Evolutionary conservation across 2,888 invertebrate species (phyloP), one percentile per base, ranked within the genome.

Genomic region (Drosophila mimetica): DNA sequence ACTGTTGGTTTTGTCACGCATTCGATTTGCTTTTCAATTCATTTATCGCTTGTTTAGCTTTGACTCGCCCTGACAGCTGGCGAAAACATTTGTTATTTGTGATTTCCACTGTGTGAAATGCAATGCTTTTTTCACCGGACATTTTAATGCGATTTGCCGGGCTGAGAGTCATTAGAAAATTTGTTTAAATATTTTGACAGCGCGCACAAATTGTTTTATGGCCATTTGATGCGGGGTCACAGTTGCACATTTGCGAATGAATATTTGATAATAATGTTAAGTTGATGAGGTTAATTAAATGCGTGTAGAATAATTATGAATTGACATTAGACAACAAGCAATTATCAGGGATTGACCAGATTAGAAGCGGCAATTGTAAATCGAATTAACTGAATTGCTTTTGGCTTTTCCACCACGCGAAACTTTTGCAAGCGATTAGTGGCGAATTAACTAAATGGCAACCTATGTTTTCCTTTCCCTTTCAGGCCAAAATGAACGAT

Each of bases 401-500:
- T 18, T 18, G 18, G 32, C 25, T 37, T 30, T 57, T 18, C 18
- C 50, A 9, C 37, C n/a, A 14, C 9, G 34, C 46, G 3, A 4
- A 34, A 9, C 34, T 18, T n/a, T 4, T 39, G 32, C 14, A 0
- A 18, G 9, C n/a, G 44, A 44, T 30, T 47, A 14, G 11, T 37
- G 16, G 37, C 18, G 18, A 47, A 44, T n/a, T 44, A 20, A 13
- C 22, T 13, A 52, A 66, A 65, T 50, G 28, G 14, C 47, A 36
- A 9, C 32, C 25, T 18, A 37, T 59, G 25, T n/a, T 51, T 50
- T 82, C 69, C 57, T 85, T 60, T 54, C 78, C 77, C 18, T 77
- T 79, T 13, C 79, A 92, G 92, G 92, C 92, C 60, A 92, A 92
- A 90, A 92, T 92, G 92, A 92, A 91, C 71, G 92, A 91, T 79